Evolutionary conservation across 2,888 invertebrate genomes (phyloP).

Genomic region (Mimachlamys varia): DNA sequence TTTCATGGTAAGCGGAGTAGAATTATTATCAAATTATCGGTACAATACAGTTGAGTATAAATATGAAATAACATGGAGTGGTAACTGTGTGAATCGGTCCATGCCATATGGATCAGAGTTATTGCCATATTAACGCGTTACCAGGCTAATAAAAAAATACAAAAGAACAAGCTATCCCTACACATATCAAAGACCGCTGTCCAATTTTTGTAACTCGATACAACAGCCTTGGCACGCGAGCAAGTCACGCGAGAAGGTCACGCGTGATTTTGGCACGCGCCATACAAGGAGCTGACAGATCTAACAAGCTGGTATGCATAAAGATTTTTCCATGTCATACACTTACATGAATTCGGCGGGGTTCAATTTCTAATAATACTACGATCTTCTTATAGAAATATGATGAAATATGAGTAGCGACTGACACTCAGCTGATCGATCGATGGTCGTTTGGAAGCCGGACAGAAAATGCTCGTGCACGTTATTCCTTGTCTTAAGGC

Average conservation of each 20-base stretch:
- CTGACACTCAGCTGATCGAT: background rate
- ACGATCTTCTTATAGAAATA: background rate
- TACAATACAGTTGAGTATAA: background rate
- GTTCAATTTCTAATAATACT: background rate
- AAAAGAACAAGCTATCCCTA: background rate
- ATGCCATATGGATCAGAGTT: background rate
- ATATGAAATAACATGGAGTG: background rate
- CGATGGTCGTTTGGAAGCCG: background rate
- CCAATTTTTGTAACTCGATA: slow-evolving; percentile 17
- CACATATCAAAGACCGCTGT: slow-evolving; percentile 23
- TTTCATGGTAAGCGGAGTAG: background rate
- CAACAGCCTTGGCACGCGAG: slow-evolving; percentile 26
- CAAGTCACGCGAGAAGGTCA: slow-evolving; percentile 10
- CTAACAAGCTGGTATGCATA: background rate
- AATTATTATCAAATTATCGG: background rate
- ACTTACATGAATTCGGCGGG: background rate
- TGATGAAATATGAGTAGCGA: slow-evolving; percentile 4
- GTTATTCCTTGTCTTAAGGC: background rate
- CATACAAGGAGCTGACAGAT: background rate
- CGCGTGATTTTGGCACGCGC: slow-evolving; percentile 32
- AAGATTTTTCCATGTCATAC: background rate
- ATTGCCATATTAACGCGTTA: background rate
- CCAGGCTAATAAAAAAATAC: slow-evolving; percentile 21
- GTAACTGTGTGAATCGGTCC: background rate
- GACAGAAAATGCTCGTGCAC: slow-evolving; percentile 3